Base-by-base conservation (phyloP, 2,888 invertebrate species). In the Agrochola macilenta region DNA sequence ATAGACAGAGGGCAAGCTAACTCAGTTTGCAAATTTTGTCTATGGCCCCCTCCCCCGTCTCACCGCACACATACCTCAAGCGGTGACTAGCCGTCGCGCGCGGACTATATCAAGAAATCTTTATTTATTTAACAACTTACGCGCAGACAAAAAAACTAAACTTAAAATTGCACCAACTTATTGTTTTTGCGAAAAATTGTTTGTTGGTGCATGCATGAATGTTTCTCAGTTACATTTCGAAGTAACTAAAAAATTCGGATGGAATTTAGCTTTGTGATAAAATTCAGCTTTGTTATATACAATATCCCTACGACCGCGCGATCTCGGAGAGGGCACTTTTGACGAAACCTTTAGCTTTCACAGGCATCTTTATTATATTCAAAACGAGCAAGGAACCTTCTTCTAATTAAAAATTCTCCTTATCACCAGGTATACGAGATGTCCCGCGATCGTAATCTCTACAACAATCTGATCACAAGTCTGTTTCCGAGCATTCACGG, bases 401-500 rank as follows among this genome's bases (percentile, higher is more conserved):
- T 46, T 71, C 2, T 52, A 5, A 26, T 9, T 14, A 49, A 70
- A 52, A 5, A n/a, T 26, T 57, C 2, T 52, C 0, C 1, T 23
- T 9, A 20, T 74, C 12, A 35, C 14, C 82, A 97, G 97, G 98
- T 99, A 77, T 99, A 99, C 90, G 98, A 99, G 91, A 99, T 99
- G 99, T 99, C 99, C n/a, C 97, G 98, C 74, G 99, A 99, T 93
- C 97, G 97, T 72, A 98, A 98, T 93, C 96, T 99, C 0, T 99
- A 99, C 94, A 97, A 98, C 87, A 99, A 99, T 94, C 96, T 99
- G 74, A 99, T 99, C 65, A 97, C 97, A 73, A 98, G 99, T 91
- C 97, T 99, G 66, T 99, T 99, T 91, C 99, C 99, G 0, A 98
- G 99, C 63, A 98, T 99, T 87, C 99, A 99, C 91, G 99, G 99